phyloP scores from a whole-genome alignment of 2,888 invertebrate genomes.

The Carterocephalus palaemon region DNA sequence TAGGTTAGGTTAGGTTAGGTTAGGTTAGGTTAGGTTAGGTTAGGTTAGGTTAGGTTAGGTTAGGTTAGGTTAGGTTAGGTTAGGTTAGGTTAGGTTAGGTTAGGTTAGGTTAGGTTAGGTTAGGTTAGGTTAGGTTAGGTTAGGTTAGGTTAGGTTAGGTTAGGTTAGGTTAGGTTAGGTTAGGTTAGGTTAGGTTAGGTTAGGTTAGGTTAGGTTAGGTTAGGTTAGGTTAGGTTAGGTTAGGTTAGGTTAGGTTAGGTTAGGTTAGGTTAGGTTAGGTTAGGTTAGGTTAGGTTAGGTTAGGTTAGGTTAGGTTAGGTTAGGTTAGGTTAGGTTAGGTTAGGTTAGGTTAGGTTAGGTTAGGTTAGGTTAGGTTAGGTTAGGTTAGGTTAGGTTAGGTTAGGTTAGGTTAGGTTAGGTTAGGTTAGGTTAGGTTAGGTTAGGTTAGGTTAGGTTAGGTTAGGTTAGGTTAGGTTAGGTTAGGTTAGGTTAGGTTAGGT shows the following conservation, averaged over 20 bases:
- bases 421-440: slow-evolving; percentile 21
- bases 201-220: slow-evolving; percentile 16
- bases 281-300: slow-evolving; percentile 14
- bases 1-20: slow-evolving; percentile 28
- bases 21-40: slow-evolving; percentile 26
- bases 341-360: slow-evolving; percentile 22
- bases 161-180: slow-evolving; percentile 20
- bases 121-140: slow-evolving; percentile 26
- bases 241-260: slow-evolving; percentile 32
- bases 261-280: slow-evolving; percentile 12
- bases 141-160: slow-evolving; percentile 19
- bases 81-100: slow-evolving; percentile 30
- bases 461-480: slow-evolving; percentile 23
- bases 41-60: slow-evolving; percentile 25
- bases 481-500: slow-evolving; percentile 23
- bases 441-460: slow-evolving; percentile 23
- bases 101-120: slow-evolving; percentile 29
- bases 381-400: slow-evolving; percentile 14
- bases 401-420: slow-evolving; percentile 13
- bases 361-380: slow-evolving; percentile 10
- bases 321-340: slow-evolving; percentile 16
- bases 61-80: slow-evolving; percentile 23
- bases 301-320: slow-evolving; percentile 14
- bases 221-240: slow-evolving; percentile 28
- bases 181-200: slow-evolving; percentile 10